Percentiles rank a stretch among this genome's conserved stretches.
Conservation (phyloP, 2,888 invertebrate species). For the Apamea sordens region DNA sequence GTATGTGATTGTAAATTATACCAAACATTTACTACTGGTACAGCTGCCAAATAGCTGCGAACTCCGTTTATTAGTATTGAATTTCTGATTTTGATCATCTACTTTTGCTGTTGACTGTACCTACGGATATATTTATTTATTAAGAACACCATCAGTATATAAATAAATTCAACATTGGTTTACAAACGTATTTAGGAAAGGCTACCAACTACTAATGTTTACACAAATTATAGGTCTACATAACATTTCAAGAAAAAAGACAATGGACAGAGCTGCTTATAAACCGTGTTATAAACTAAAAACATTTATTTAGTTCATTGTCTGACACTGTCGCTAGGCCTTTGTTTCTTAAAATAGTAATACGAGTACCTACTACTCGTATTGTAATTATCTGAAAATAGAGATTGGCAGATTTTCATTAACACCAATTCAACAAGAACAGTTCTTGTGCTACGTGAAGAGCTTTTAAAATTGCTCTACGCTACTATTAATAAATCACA, state of each 20-base stretch:
- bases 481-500: slow-evolving; percentile 1
- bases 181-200: no score
- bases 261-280: background rate
- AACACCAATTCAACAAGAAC: background rate
- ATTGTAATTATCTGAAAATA: slow-evolving; percentile 8
- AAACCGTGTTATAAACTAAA: background rate
- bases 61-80: no score
- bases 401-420: slow-evolving; percentile 8
- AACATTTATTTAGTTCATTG: slow-evolving; percentile 23
- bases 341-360: slow-evolving; percentile 18
- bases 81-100: no score
- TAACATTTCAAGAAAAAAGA: background rate
- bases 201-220: no score
- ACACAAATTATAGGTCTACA: background rate
- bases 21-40: no score
- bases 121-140: background rate
- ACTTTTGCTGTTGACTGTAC: no score
- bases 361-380: background rate
- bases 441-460: background rate
- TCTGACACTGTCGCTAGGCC: slow-evolving; percentile 35
- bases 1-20: no score
- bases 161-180: no score
- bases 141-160: background rate
- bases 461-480: background rate
- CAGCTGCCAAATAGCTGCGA: no score